Evolutionary conservation across 2,113 vertebrate species (phyloP).

Genomic region (Festucalex cinctus): DNA sequence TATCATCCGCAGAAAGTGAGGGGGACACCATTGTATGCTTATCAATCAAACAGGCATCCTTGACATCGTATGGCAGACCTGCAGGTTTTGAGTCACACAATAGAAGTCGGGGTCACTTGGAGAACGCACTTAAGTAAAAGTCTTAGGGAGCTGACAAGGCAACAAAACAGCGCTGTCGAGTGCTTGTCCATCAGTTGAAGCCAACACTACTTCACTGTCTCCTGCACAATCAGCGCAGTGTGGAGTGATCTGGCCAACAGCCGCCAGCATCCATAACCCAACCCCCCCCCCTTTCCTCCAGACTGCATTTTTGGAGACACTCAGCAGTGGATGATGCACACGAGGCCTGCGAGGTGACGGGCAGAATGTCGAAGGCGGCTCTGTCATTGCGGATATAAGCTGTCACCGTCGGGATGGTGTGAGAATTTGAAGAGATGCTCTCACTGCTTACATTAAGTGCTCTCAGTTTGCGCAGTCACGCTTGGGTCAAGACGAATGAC

Average conservation of each 20-base stretch:
- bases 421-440: conserved; percentile 45
- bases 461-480: conserved; percentile 35
- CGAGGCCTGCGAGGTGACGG: conserved; percentile 36
- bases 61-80: not conserved
- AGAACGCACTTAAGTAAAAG: conserved; percentile 39
- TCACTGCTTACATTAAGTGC: conserved; percentile 17
- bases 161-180: conserved; percentile 62
- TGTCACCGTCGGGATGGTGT: conserved; percentile 61
- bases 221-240: conserved; percentile 48
- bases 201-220: conserved; percentile 62
- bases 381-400: conserved; percentile 53
- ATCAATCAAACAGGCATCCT: not conserved
- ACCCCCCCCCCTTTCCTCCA: conserved; percentile 35
- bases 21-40: not conserved
- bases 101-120: conserved; percentile 26
- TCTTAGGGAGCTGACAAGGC: conserved; percentile 34
- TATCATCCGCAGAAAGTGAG: too few species aligned
- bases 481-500: conserved; percentile 50
- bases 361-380: conserved; percentile 27
- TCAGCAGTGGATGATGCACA: conserved; percentile 35
- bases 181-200: conserved; percentile 74
- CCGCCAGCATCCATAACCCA: conserved; percentile 23
- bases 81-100: conserved; percentile 8
- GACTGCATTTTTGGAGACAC: conserved; percentile 55
- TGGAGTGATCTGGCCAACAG: conserved; percentile 43